Base-by-base conservation (phyloP, 2,797 vertebrate genomes). In the Loriculus beryllinus region DNA sequence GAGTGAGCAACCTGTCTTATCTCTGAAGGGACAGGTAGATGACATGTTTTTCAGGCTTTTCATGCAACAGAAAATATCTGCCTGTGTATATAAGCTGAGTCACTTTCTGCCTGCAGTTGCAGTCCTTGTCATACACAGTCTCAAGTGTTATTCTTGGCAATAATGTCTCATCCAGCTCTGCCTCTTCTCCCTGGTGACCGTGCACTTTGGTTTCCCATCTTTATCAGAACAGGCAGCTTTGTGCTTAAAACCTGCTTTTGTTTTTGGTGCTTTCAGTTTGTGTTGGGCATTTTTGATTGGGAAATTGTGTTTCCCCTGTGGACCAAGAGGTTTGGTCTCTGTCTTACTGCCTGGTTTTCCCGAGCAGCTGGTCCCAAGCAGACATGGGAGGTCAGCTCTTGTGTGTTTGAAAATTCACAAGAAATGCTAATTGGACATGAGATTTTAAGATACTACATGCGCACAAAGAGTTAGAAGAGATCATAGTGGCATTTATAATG, bases 111-210 rank as follows among this genome's bases (percentile, higher is more conserved):
- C 60, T 82, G 47, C 43, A 67, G 1, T 35, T 60, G 72, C 13
- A 67, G 40, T 64, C 31, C 48, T 81, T 0, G 0, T 57, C 59
- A 72, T 26, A 48, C 23, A 6, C 14, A 0, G 0, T 62, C 88
- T 88, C 39, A 68, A 51, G 40, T 0, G 0, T 64, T 88, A 4
- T 62, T 71, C 80, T 90, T 88, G 80, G 77, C 60, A 54, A 10
- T 43, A 25, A 57, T 5, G 28, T 31, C 64, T 83, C 7, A 0
- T 47, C 59, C 51, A 54, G 26, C 31, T 74, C 57, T 56, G 39
- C 39, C 9, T 19, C 25, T 62, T 69, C 65, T 83, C 21, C 31
- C 35, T 56, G 33, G 56, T 47, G 64, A 59, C 69, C 11, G 1
- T 11, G 14, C 25, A 9, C 43, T 88, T 70, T 47, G 40, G 17